Base-by-base conservation (phyloP, 2,797 vertebrate species). In the Rallus crepitans region DNA sequence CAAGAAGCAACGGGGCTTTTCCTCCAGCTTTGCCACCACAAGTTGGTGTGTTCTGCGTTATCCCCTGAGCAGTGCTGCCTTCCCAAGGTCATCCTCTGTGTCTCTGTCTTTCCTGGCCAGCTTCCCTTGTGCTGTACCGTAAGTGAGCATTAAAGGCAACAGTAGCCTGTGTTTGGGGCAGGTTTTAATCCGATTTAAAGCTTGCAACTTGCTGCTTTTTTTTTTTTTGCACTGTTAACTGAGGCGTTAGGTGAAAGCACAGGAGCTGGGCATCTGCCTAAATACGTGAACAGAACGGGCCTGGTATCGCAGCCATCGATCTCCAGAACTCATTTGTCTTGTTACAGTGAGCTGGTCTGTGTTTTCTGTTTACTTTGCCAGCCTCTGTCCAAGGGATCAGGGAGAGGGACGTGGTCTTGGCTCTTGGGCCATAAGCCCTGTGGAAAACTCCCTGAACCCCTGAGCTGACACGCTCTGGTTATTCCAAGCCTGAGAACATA, bases 401-500 rank as follows among this genome's bases (percentile, higher is more conserved):
- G 47, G 37, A 65, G 77, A 65, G 48, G 63, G 64, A 30, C 15
- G 7, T 19, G 50, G 47, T 6, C 35, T 17, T 90, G 72, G 23
- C 42, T 90, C 28, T 37, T 55, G 65, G 55, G 47, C 82, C 27
- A 0, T 59, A 4, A 82, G 30, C 61, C 47, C 61, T 87, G 56
- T 55, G 40, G 78, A 50, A 59, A 63, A 27, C 2, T 3, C 82
- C 57, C 3, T 3, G n/a, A 78, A 3, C 9, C 47, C 63, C 90
- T 76, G 30, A 52, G 48, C 48, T 66, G 82, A 64, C 37, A 9
- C 5, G 60, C 70, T 77, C 16, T 80, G 73, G 19, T 82, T 56
- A 9, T 25, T 65, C 53, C 0, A 0, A 45, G n/a, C 39, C 28
- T 7, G 4, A 75, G 69, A 39, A 45, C 24, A 33, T 4, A 4